Evolutionary conservation across 2,888 invertebrate species (phyloP), one percentile per base, ranked within the genome.

Genomic region (Standfussiana lucernea): DNA sequence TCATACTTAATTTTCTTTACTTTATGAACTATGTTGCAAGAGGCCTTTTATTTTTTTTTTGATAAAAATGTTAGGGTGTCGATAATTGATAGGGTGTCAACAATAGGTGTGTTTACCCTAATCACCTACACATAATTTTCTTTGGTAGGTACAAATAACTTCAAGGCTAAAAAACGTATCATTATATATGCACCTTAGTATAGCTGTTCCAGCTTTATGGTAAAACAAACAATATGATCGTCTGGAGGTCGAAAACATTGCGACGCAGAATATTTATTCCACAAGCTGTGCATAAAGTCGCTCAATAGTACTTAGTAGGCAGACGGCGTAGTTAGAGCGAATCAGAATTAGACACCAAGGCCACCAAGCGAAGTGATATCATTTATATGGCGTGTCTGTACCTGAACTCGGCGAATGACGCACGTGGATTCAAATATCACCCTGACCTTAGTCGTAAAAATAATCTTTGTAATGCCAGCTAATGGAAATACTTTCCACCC

Each of bases 401-500:
- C 96, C 93, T 96, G 96, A 96, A 96, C 96, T 94, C 89, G 90
- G 89, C 94, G 92, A 93, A 92, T 96, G 96, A 96, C 96, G 96
- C 96, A 96, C 95, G 91, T 90, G 91, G 92, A 93, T 93, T 95
- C 93, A 92, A 95, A 95, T 94, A 95, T 91, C 93, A 90, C 95
- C 95, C 92, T 95, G 95, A 95, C 95, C 95, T 94, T 93, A 93
- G 90, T 90, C 88, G 91, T 93, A 94, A 93, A 94, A 95, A 94
- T 95, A 94, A 90, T 92, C 90, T 92, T 91, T 88, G 88, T 93
- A 93, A 93, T 93, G 87, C 89, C 90, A 90, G 81, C 84, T 91
- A 91, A 90, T 90, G 86, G 89, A 86, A 89, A 90, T 86, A 88
- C 89, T 85, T 87, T 84, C 87, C 82, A 82, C 83, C 82, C 70